phyloP scores from a whole-genome alignment of 2,888 invertebrate species.

The Drosophila pegasa region DNA sequence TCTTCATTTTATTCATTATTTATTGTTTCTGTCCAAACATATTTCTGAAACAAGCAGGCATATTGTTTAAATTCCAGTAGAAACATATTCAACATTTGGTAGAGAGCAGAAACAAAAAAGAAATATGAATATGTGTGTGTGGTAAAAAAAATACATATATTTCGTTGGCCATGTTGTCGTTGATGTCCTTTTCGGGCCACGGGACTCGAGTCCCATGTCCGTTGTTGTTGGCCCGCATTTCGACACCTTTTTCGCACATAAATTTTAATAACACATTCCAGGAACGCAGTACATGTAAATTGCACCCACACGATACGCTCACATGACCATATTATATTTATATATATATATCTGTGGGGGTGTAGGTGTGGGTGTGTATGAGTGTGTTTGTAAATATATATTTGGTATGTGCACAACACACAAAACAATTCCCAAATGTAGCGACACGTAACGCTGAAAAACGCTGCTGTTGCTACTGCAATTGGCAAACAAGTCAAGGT shows the following conservation, averaged over 20 bases:
- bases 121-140: slow-evolving; percentile 1
- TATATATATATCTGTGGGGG: slow-evolving; percentile 8
- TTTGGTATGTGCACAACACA: slow-evolving; percentile 47
- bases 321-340: slow-evolving; percentile 35
- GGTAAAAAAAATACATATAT: slow-evolving; percentile 30
- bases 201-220: slow-evolving; percentile 38
- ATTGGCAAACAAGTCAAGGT: slow-evolving; percentile 76
- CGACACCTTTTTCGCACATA: slow-evolving; percentile 73
- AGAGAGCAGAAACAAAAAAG: background rate
- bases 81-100: slow-evolving; percentile 20
- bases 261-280: slow-evolving; percentile 77
- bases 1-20: background rate
- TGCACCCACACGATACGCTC: slow-evolving; percentile 57
- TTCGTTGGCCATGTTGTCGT: slow-evolving; percentile 37
- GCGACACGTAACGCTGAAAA: slow-evolving; percentile 64
- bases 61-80: slow-evolving; percentile 6
- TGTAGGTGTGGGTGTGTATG: slow-evolving; percentile 8
- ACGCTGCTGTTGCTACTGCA: slow-evolving; percentile 55
- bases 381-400: slow-evolving; percentile 23
- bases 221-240: slow-evolving; percentile 54
- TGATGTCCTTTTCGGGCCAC: slow-evolving; percentile 35
- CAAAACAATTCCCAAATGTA: slow-evolving; percentile 75
- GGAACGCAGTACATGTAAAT: slow-evolving; percentile 57
- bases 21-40: background rate
- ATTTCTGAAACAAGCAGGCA: background rate